Base-by-base conservation (phyloP, 2,113 vertebrate species). In the Tragelaphus imberbis region DNA sequence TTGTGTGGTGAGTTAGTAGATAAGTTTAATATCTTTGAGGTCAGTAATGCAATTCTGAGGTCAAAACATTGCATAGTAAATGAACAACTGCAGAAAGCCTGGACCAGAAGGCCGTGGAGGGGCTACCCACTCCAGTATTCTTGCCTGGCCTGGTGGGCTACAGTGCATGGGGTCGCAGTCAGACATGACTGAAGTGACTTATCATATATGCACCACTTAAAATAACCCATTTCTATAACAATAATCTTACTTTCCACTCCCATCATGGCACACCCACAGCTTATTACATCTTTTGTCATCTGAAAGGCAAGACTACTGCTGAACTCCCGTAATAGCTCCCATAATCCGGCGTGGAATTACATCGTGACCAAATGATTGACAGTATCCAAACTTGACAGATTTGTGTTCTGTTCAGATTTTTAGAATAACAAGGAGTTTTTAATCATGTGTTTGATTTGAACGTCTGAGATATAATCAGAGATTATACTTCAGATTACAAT, bases 41-140 rank as follows among this genome's bases (percentile, higher is more conserved):
- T 92, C 53, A 36, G 33, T 65, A 89, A 68, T 96, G 25, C 25
- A 84, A 85, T 75, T 58, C 11, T 13, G n/a, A 95, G 88, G 85
- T 94, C 90, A 95, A 85, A 92, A 89, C 56, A 51, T 77, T 95
- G 33, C 80, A 59, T 93, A 84, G 75, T 95, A 84, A 87, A 88
- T 56, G 81, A 88, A 80, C 61, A 94, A 10, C 36, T 55, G 33
- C 58, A 81, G n/a, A 59, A 7, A 40, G 40, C 10, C 81, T 30
- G 44, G 61, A 36, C 36, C 65, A 81, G 71, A 49, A 93, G 80
- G 49, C 13, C 28, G 0, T n/a, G 63, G 27, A 79, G n/a, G 36
- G n/a, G 68, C n/a, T 40, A 40, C 19, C 68, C 68, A 40, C 68
- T 75, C 36, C 19, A 40, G 36, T 40, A 23, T 25, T 75, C 36